Conservation (phyloP, 2,113 vertebrate genomes). For the Motacilla tschutschensis region DNA sequence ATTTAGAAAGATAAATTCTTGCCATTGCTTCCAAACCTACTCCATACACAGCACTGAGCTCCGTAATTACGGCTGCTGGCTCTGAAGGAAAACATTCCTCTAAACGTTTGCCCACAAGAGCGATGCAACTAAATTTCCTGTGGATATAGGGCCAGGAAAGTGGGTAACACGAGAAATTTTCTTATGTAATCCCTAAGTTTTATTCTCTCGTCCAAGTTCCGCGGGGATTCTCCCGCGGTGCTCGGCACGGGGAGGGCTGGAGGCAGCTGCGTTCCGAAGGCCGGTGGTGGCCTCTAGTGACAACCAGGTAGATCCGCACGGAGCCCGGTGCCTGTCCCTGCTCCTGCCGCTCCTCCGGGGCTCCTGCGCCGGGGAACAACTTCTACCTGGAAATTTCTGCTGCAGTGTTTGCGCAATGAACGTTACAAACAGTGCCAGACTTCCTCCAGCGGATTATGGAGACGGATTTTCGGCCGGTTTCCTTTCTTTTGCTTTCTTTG, state of each 20-base stretch:
- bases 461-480: fast-evolving
- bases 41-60: not conserved
- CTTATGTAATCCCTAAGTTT: not conserved
- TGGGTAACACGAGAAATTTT: fast-evolving
- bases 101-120: not conserved
- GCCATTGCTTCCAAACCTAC: not conserved
- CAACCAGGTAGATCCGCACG: not conserved
- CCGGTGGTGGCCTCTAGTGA: slow-evolving; percentile 50
- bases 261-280: not conserved
- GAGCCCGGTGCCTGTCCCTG: not conserved
- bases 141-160: not conserved
- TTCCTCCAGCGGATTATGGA: no score
- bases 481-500: not conserved
- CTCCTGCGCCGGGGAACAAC: not conserved
- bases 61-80: not conserved
- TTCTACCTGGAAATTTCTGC: not conserved
- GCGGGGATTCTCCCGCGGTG: not conserved
- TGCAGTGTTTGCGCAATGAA: fast-evolving
- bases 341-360: not conserved
- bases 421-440: fast-evolving
- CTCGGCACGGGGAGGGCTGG: not conserved
- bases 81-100: not conserved
- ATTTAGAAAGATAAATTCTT: not conserved
- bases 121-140: not conserved
- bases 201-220: no score